Base-by-base conservation (phyloP, 2,113 vertebrate species). In the Megaleporinus macrocephalus region DNA sequence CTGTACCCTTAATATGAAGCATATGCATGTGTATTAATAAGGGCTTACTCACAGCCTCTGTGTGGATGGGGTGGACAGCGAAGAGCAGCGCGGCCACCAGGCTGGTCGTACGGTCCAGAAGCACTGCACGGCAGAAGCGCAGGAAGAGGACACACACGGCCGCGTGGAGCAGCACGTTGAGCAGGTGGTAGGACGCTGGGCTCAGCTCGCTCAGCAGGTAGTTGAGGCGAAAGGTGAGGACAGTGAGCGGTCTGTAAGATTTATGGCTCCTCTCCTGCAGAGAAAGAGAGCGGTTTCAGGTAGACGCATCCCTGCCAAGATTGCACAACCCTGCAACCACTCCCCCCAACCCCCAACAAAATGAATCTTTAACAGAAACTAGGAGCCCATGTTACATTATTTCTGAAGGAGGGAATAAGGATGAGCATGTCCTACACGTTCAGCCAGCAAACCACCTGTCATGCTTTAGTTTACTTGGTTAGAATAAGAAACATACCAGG, bases 191-290 rank as follows among this genome's bases (percentile, higher is more conserved):
- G n/a, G 96, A 98, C 65, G 95, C 93, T 0, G 98, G 94, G 68
- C 93, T 97, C 83, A 99, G 92, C 83, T 98, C 96, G 13, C 95
- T 98, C 90, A 98, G 94, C 82, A 98, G 83, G 90, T 99, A 99
- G 93, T 99, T 99, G 84, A 99, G 90, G 24, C 98, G 95, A 89
- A 99, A 99, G 0, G 98, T 99, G 85, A 99, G 91, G 13, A 99
- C 98, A 1, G 98, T 99, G 83, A 99, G 89, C 0, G 98, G 98
- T 62, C 98, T 92, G 4, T 99, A 99, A 12, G 98, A 99, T 86
- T 99, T 99, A 89, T 99, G 98, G 89, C 98, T 99, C 83, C 97
- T 94, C 86, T 99, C 98, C 98, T 99, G 88, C 6, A 82, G 53
- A 70, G 7, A 47, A 57, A 79, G 36, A 13, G 41, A 61, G 29